Percentiles rank a stretch among this genome's conserved stretches.
Conservation (phyloP, 2,888 invertebrate species). For the Mesochorus sp. region DNA sequence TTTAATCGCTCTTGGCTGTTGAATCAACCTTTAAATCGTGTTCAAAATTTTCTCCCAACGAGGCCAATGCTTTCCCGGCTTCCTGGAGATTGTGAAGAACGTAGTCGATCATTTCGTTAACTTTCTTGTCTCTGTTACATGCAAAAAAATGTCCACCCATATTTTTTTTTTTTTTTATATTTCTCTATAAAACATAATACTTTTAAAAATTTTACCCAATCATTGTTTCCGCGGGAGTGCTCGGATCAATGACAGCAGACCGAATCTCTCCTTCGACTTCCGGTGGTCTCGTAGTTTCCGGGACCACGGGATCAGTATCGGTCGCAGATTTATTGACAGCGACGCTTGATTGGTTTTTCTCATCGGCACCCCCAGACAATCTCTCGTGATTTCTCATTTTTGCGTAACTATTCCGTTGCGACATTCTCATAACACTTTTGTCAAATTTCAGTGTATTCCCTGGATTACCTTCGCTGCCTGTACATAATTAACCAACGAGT, state of each 20-base stretch:
- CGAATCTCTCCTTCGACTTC: constrained; percentile 43
- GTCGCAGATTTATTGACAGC: constrained; percentile 5
- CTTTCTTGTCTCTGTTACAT: constrained; percentile 74
- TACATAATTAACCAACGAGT: background rate
- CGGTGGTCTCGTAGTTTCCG: constrained; percentile 1
- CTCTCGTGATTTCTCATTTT: constrained; percentile 40
- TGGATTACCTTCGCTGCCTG: constrained; percentile 38
- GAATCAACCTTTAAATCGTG: constrained; percentile 78
- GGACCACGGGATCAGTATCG: constrained; percentile 17
- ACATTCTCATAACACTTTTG: constrained; percentile 42
- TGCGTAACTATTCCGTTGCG: constrained; percentile 29
- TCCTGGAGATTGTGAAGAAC: constrained; percentile 75
- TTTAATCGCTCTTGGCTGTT: constrained; percentile 65
- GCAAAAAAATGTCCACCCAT: too few species aligned
- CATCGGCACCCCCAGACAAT: constrained; percentile 61
- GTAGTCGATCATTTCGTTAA: constrained; percentile 77
- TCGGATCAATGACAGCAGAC: constrained; percentile 15
- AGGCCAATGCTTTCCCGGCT: constrained; percentile 74
- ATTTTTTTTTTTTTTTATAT: too few species aligned
- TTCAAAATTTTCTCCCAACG: constrained; percentile 76
- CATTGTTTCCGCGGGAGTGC: constrained; percentile 1
- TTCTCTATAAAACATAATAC: background rate
- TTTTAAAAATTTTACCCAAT: constrained; percentile 46
- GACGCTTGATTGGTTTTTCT: constrained; percentile 30
- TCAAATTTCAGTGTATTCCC: constrained; percentile 29